Conservation (phyloP, 2,888 invertebrate species). For the Theretra japonica region DNA sequence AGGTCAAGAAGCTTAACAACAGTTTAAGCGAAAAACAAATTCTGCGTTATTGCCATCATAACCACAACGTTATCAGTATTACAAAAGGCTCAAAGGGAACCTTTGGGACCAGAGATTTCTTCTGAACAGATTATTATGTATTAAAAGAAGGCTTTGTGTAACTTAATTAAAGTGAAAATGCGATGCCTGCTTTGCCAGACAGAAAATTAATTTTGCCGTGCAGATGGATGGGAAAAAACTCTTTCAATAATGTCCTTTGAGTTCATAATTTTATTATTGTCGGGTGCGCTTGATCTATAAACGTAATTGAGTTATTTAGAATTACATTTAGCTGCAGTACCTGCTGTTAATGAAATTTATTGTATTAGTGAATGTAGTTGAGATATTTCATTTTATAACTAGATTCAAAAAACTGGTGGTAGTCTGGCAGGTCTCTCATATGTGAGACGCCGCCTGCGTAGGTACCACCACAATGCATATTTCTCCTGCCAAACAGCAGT, state of each 20-base stretch:
- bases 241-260: conserved; percentile 23
- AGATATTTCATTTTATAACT: no score
- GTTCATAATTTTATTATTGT: conserved; percentile 18
- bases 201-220: conserved; percentile 36
- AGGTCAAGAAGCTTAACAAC: not conserved
- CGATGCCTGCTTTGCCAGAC: conserved; percentile 22
- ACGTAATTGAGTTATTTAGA: not conserved
- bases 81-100: conserved; percentile 38
- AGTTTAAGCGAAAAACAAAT: conserved; percentile 13
- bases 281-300: conserved; percentile 11
- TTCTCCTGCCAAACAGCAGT: no score
- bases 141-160: conserved; percentile 37
- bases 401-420: no score
- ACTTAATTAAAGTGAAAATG: conserved; percentile 42
- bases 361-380: not conserved
- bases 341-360: not conserved
- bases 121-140: conserved; percentile 37
- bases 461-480: no score
- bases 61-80: conserved; percentile 43
- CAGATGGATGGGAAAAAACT: conserved; percentile 2
- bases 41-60: conserved; percentile 37
- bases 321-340: not conserved
- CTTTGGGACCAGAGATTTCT: conserved; percentile 13
- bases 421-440: no score
- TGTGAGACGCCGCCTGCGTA: no score